These are phyloP conservation scores for Clivina fossor DNA, from an alignment of 2,888 invertebrate genomes.

Conservation along the genomic window DNA sequence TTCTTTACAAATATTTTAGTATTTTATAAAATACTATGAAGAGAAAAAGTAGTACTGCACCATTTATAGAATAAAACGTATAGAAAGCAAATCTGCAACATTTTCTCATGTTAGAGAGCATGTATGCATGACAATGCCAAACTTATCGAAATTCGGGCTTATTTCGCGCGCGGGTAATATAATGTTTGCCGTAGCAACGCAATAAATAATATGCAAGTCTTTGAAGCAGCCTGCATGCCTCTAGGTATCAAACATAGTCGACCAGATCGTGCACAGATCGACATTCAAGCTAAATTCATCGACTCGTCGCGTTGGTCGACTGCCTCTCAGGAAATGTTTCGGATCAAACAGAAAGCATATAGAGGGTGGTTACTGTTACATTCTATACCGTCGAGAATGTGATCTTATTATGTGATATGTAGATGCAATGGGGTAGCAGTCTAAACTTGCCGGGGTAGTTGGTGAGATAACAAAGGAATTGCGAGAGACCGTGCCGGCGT, in stretches of 20 bases:
- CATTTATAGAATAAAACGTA: no score
- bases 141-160: no score
- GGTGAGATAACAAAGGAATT: constrained; percentile 53
- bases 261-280: constrained; percentile 39
- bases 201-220: constrained; percentile 57
- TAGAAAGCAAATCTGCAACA: no score
- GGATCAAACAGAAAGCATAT: constrained; percentile 57
- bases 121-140: no score
- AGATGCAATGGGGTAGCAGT: constrained; percentile 40
- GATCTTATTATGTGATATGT: constrained; percentile 30
- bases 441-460: constrained; percentile 46
- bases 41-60: no score
- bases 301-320: constrained; percentile 44
- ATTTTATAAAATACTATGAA: no score
- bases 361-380: constrained; percentile 54
- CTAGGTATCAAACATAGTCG: constrained; percentile 50
- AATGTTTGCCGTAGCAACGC: constrained; percentile 54
- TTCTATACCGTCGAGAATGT: constrained; percentile 44
- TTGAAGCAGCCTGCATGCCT: constrained; percentile 53
- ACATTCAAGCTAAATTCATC: constrained; percentile 21
- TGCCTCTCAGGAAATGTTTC: constrained; percentile 51
- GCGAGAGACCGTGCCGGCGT: constrained; percentile 42
- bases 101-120: no score
- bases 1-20: no score
- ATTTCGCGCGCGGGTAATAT: constrained; percentile 37